A percentile compares a stretch with the other conserved stretches of the same genome.
Evolutionary conservation across 2,113 vertebrate genomes (phyloP).

Genomic region (Rhabdornis inornatus): DNA sequence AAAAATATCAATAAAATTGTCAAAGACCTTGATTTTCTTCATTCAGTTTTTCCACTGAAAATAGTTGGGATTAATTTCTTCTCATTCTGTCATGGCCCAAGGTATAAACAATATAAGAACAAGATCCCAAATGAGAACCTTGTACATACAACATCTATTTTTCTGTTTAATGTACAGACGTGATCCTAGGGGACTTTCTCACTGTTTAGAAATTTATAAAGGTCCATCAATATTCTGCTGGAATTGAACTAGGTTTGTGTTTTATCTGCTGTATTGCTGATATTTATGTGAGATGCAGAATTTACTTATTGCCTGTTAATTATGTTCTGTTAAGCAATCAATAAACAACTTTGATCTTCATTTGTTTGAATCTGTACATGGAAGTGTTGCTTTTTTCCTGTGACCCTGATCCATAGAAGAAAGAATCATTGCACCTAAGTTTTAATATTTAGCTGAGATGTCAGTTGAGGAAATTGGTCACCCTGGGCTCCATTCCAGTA

Average conservation of each 20-base stretch:
- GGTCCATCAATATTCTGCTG: neutral
- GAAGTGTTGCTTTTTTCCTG: neutral
- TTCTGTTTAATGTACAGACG: neutral
- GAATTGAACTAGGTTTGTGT: neutral
- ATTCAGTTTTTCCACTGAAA: neutral
- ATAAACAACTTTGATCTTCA: neutral
- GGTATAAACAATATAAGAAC: neutral
- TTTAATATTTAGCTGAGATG: neutral
- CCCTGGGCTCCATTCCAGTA: neutral
- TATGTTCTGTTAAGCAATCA: neutral
- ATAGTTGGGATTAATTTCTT: neutral
- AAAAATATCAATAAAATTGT: neutral
- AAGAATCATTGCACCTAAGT: neutral
- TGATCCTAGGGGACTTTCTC: neutral
- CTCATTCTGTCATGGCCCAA: neutral
- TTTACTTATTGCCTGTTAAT: neutral
- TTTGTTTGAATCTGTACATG: neutral
- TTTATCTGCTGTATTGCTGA: neutral
- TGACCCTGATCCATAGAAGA: neutral
- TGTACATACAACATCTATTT: neutral
- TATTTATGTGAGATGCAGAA: neutral
- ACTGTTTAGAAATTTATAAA: neutral
- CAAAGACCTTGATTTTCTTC: neutral
- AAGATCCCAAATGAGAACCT: neutral
- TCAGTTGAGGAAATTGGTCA: neutral